Conservation (phyloP, 2,888 invertebrate genomes). For the Mythimna loreyi region DNA sequence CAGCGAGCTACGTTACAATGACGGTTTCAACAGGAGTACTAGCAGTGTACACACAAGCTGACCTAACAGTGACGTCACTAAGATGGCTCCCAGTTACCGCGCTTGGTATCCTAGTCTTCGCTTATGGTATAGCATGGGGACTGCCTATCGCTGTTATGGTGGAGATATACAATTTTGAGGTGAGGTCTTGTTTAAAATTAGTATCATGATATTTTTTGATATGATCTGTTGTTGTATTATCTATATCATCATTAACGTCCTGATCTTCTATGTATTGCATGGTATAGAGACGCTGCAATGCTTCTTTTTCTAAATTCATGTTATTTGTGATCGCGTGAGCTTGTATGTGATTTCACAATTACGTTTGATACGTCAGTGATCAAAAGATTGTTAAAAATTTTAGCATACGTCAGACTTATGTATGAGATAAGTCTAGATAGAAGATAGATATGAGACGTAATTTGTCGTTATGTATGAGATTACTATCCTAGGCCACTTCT, state of each 20-base stretch:
- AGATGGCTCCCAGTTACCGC: slow-evolving; percentile 75
- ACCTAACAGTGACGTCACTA: slow-evolving; percentile 73
- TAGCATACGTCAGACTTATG: no score
- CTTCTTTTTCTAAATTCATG: no score
- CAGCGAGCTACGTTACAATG: slow-evolving; percentile 76
- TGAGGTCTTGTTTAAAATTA: slow-evolving; percentile 55
- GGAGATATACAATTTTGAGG: slow-evolving; percentile 82
- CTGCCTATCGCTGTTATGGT: slow-evolving; percentile 76
- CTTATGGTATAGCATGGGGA: slow-evolving; percentile 79
- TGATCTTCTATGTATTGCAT: background rate
- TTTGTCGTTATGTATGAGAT: no score
- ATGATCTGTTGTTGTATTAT: background rate
- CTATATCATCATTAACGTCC: background rate
- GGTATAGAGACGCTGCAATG: no score
- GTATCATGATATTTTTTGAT: no score
- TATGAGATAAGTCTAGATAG: no score
- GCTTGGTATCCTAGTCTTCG: slow-evolving; percentile 75
- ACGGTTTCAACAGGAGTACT: slow-evolving; percentile 79
- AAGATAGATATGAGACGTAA: no score
- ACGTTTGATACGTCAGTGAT: no score
- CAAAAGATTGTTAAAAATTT: no score
- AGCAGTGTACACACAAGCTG: slow-evolving; percentile 81
- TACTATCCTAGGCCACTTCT: no score
- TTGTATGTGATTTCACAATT: no score
- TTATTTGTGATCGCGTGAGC: no score